phyloP scores from a whole-genome alignment of 2,888 invertebrate species.

The Eristalinus sepulchralis region DNA sequence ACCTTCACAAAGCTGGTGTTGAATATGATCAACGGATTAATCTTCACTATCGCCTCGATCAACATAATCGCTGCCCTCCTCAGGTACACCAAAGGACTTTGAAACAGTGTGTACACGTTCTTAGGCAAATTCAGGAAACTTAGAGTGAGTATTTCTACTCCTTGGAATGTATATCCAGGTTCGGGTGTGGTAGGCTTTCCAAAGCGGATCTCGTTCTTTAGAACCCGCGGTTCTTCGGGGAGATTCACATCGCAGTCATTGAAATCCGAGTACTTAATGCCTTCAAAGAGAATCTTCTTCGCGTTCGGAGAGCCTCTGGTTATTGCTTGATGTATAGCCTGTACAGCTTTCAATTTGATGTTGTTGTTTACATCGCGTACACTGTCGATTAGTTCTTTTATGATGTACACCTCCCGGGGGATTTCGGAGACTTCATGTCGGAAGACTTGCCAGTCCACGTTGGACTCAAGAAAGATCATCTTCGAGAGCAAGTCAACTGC shows the following conservation, averaged over 20 bases:
- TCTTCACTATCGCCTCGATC: slow-evolving; percentile 76
- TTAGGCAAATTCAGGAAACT: slow-evolving; percentile 76
- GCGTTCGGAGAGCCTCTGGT: slow-evolving; percentile 77
- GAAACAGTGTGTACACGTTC: slow-evolving; percentile 75
- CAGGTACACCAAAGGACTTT: slow-evolving; percentile 75
- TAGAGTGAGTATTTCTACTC: slow-evolving; percentile 74
- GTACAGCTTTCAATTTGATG: slow-evolving; percentile 78
- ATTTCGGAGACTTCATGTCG: slow-evolving; percentile 78
- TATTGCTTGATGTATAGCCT: slow-evolving; percentile 76
- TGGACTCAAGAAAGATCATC: slow-evolving; percentile 77
- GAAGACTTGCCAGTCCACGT: slow-evolving; percentile 79
- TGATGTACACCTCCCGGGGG: slow-evolving; percentile 78
- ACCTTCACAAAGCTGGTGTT: slow-evolving; percentile 78
- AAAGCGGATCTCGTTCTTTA: slow-evolving; percentile 76
- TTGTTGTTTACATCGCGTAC: slow-evolving; percentile 77
- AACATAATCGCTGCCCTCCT: slow-evolving; percentile 77
- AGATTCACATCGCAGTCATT: slow-evolving; percentile 73
- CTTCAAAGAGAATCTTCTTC: slow-evolving; percentile 76
- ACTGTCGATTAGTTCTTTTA: slow-evolving; percentile 76
- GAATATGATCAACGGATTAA: slow-evolving; percentile 78
- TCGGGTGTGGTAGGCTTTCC: slow-evolving; percentile 74
- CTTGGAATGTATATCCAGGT: slow-evolving; percentile 77
- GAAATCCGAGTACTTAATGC: slow-evolving; percentile 75
- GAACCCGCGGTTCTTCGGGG: slow-evolving; percentile 73
- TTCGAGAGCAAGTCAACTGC: slow-evolving; percentile 77